phyloP scores from a whole-genome alignment of 2,797 vertebrate genomes.

The Alca torda region DNA sequence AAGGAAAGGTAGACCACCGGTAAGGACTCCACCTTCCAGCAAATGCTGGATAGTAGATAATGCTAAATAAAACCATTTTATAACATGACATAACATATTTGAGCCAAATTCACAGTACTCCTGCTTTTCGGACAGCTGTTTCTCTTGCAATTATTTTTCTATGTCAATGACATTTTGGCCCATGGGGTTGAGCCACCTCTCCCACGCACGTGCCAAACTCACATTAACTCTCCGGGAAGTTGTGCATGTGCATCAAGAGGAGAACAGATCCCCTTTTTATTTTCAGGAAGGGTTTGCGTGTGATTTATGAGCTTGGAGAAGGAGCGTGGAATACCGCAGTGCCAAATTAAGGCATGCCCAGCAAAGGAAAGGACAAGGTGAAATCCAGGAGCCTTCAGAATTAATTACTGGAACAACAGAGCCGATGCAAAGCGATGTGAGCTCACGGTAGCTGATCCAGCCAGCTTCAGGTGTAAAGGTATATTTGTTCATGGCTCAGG shows the following conservation, averaged over 20 bases:
- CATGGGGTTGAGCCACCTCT: neutral
- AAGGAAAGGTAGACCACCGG: neutral
- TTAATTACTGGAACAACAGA: slow-evolving; percentile 29
- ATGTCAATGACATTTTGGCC: neutral
- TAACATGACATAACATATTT: no score
- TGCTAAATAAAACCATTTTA: neutral
- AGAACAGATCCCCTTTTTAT: slow-evolving; percentile 36
- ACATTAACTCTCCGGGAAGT: neutral
- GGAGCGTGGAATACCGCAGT: neutral
- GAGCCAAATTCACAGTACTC: neutral
- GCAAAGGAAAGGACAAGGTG: neutral
- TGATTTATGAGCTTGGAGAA: slow-evolving; percentile 49
- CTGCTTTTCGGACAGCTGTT: neutral
- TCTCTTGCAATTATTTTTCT: slow-evolving; percentile 3
- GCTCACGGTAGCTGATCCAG: neutral
- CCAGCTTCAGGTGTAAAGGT: slow-evolving; percentile 48
- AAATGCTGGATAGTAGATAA: neutral
- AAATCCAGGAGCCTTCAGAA: neutral
- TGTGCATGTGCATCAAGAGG: neutral
- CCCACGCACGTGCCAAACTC: neutral
- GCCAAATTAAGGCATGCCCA: slow-evolving; percentile 16
- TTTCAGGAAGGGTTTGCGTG: neutral
- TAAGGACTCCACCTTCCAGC: neutral
- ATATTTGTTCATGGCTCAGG: slow-evolving; percentile 50
- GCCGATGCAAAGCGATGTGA: neutral